phyloP scores from a whole-genome alignment of 2,797 vertebrate species.

The Potorous gilbertii region DNA sequence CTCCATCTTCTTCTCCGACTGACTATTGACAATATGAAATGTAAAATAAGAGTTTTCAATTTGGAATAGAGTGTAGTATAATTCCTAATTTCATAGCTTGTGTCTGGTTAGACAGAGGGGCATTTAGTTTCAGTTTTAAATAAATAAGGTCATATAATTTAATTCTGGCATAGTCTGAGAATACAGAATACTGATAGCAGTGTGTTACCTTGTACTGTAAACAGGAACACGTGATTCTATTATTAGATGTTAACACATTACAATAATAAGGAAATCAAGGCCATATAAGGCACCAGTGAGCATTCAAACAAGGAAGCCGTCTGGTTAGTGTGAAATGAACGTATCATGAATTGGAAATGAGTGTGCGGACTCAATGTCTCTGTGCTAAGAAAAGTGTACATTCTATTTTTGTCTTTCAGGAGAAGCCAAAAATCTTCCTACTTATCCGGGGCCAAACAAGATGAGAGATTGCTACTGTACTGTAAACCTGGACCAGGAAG shows the following conservation, averaged over 20 bases:
- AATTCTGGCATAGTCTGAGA: neutral
- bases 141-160: neutral
- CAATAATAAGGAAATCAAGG: neutral
- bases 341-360: neutral
- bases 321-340: fast-evolving
- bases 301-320: neutral
- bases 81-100: neutral
- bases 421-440: constrained; percentile 98
- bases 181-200: neutral
- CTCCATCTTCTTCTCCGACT: neutral
- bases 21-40: neutral
- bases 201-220: neutral
- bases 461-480: constrained; percentile 99
- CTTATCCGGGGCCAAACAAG: constrained; percentile 96
- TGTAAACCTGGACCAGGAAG: constrained; percentile 99
- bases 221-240: neutral
- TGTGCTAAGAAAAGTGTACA: neutral
- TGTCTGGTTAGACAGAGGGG: neutral
- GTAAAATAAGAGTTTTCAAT: neutral
- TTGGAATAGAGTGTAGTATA: neutral
- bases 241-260: neutral
- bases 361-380: neutral
- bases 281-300: fast-evolving
- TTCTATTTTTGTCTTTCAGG: constrained; percentile 80
- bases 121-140: neutral